phyloP scores from a whole-genome alignment of 2,113 vertebrate species.

The Tauraco erythrolophus region DNA sequence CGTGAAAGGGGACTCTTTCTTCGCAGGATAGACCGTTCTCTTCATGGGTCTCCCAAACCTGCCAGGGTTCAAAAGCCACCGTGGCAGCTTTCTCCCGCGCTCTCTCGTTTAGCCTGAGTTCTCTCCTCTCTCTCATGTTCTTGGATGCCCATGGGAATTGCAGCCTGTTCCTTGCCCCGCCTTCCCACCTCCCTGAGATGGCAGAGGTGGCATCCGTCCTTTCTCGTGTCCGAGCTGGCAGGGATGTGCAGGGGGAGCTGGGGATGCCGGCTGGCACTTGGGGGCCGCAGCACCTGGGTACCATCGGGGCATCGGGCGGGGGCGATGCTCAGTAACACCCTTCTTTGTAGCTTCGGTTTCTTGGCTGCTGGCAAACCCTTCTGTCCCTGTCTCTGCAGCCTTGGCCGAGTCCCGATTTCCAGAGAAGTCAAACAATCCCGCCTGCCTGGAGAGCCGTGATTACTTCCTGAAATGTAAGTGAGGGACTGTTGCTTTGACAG shows the following conservation, averaged over 20 bases:
- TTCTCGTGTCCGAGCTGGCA: accelerated
- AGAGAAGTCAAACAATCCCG: constrained; percentile 56
- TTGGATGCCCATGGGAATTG: neutral
- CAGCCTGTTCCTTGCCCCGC: accelerated
- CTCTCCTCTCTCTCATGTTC: neutral
- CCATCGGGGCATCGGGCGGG: accelerated
- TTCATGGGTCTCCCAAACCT: neutral
- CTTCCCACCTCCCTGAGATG: neutral
- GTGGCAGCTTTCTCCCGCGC: neutral
- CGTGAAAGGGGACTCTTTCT: constrained; percentile 35
- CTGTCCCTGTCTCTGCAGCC: constrained; percentile 1
- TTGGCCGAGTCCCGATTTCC: constrained; percentile 23
- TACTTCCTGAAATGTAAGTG: constrained; percentile 81
- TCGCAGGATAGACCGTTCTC: neutral
- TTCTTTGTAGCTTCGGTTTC: neutral
- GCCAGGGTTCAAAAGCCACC: neutral
- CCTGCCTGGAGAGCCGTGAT: constrained; percentile 70
- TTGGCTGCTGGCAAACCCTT: neutral
- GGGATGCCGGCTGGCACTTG: neutral
- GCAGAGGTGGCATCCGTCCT: neutral
- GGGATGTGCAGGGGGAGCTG: neutral
- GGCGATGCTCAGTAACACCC: neutral
- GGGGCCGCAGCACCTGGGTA: neutral
- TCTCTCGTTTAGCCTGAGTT: neutral
- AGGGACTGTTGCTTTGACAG: neutral